These are phyloP conservation scores for Stictonetta naevosa DNA, from an alignment of 2,113 vertebrate genomes.

Conservation along the genomic window DNA sequence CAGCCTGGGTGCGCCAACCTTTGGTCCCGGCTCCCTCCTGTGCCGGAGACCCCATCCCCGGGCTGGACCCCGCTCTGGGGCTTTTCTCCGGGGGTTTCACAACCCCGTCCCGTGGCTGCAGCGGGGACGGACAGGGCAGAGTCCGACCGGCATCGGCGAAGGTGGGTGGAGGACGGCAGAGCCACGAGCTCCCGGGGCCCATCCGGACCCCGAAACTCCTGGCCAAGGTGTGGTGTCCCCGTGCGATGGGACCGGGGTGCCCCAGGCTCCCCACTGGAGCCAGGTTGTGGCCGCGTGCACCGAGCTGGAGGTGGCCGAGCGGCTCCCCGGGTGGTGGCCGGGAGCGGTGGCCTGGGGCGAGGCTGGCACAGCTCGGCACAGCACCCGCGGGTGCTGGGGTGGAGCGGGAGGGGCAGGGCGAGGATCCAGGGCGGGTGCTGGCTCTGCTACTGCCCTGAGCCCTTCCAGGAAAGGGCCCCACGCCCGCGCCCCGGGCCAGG, in stretches of 20 bases:
- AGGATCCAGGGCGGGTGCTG: constrained; percentile 22
- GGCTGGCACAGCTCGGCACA: neutral
- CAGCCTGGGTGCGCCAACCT: neutral
- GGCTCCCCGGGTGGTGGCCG: neutral
- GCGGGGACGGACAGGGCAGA: neutral
- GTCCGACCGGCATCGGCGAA: neutral
- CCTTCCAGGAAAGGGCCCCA: constrained; percentile 44
- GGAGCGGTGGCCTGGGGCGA: constrained; percentile 8
- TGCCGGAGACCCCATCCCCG: neutral
- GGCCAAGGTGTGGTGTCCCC: neutral
- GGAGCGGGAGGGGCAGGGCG: neutral
- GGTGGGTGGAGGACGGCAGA: fast-evolving
- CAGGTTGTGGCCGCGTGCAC: fast-evolving
- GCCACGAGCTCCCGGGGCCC: fast-evolving
- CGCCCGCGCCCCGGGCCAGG: constrained; percentile 26
- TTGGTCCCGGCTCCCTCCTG: neutral
- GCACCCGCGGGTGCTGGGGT: neutral
- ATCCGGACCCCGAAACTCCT: neutral
- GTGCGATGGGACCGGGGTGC: neutral
- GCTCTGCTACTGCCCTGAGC: constrained; percentile 74
- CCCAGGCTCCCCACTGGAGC: neutral
- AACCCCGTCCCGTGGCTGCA: neutral
- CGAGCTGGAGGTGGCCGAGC: neutral
- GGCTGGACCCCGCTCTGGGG: neutral
- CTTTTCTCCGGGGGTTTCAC: neutral